phyloP scores from a whole-genome alignment of 2,888 invertebrate genomes.

The Congeria kusceri region DNA sequence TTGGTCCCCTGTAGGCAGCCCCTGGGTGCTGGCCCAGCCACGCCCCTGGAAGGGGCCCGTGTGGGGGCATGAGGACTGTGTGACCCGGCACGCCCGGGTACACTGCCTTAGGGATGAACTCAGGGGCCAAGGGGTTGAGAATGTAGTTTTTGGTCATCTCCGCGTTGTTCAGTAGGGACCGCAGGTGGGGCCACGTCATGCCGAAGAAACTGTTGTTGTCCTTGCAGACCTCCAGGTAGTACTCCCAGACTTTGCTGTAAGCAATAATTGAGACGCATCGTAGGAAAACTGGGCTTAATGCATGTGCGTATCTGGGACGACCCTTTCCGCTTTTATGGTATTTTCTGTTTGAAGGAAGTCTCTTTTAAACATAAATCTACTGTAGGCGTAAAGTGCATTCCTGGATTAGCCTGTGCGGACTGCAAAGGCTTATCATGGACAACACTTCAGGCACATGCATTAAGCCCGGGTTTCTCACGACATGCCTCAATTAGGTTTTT shows the following conservation, averaged over 20 bases:
- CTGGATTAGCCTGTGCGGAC: too few species aligned
- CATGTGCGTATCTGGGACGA: too few species aligned
- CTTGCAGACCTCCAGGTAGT: slow-evolving; percentile 91
- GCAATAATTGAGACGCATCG: too few species aligned
- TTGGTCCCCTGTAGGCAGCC: slow-evolving; percentile 47
- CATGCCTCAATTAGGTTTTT: too few species aligned
- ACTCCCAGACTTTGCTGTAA: slow-evolving; percentile 91
- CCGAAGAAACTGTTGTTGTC: slow-evolving; percentile 91
- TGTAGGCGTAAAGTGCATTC: too few species aligned
- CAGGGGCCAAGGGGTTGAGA: slow-evolving; percentile 93
- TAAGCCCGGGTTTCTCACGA: too few species aligned
- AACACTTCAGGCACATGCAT: too few species aligned
- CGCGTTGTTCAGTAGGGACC: slow-evolving; percentile 90
- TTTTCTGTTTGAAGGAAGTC: too few species aligned
- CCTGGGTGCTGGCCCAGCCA: slow-evolving; percentile 37
- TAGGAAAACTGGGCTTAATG: too few species aligned
- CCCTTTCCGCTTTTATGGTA: too few species aligned
- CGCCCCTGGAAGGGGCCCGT: slow-evolving; percentile 29
- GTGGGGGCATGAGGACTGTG: slow-evolving; percentile 52
- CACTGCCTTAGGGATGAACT: slow-evolving; percentile 89
- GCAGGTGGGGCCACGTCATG: slow-evolving; percentile 90
- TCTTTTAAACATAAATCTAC: too few species aligned
- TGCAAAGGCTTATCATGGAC: too few species aligned
- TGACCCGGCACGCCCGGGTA: slow-evolving; percentile 48
- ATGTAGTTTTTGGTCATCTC: slow-evolving; percentile 91